Evolutionary conservation across 2,113 vertebrate species (phyloP), one percentile per base, ranked within the genome.

Genomic region (Chiloscyllium plagiosum): DNA sequence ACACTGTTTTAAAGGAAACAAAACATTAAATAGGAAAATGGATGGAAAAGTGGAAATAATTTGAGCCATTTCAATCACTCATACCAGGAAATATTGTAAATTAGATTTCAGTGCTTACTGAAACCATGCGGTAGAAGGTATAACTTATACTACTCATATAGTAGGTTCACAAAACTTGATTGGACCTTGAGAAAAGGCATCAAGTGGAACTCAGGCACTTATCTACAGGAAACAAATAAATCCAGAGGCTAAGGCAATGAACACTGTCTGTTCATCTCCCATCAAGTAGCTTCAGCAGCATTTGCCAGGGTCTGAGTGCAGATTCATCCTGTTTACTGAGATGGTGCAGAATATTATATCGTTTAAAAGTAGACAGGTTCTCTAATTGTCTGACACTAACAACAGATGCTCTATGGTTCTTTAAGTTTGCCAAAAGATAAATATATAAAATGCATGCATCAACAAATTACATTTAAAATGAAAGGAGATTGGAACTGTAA

Each of bases 131-230:
- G 42, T 47, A 72, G 37, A 37, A 42, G 70, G 42, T 70, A 90
- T 90, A 66, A 37, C 50, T 66, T 95, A 70, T 22, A 95, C 42
- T 29, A 20, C 52, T 61, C 47, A 72, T 17, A 33, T 76, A 17
- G 8, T 72, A 12, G 29, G 94, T 52, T 95, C 68, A 70, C 52
- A 52, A 47, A 15, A 95, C 69, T 95, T 90, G 47, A 47, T 68
- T 72, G 69, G 42, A 52, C 69, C 69, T 95, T 15, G 26, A 95
- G 24, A 70, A 37, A 95, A 95, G 68, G 47, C 69, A 95, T 47
- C 94, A 72, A 72, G 94, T 95, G 94, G 66, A 95, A 95, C 94
- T 50, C 24, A 95, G 94, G 94, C 94, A 95, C 94, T 95, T 95
- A 70, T 95, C 69, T 52, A 52, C 68, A 95, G 26, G 68, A 72